Evolutionary conservation across 2,888 invertebrate genomes (phyloP).

Genomic region (Drosophila parthenogenetica): DNA sequence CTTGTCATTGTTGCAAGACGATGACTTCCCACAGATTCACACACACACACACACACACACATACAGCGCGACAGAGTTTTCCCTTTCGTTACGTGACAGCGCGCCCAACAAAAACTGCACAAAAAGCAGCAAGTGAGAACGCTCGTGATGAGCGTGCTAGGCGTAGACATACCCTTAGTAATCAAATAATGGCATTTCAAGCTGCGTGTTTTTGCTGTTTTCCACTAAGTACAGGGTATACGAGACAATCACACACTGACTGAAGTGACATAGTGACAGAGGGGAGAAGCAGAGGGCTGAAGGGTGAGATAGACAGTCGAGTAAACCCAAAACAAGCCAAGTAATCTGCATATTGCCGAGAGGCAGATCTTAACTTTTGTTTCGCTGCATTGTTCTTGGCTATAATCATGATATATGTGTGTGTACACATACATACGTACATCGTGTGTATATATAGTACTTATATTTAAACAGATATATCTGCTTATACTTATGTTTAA

Average conservation of each 20-base stretch:
- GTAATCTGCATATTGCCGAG: conserved; percentile 69
- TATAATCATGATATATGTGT: conserved; percentile 50
- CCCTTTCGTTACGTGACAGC: conserved; percentile 79
- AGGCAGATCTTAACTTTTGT: conserved; percentile 62
- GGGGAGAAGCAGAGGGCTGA: neutral
- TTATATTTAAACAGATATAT: conserved; percentile 16
- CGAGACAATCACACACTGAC: conserved; percentile 59
- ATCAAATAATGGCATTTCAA: neutral
- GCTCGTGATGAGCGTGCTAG: neutral
- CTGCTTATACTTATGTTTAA: conserved; percentile 37
- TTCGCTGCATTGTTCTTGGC: conserved; percentile 66
- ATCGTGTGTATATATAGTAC: conserved; percentile 9
- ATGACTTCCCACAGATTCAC: conserved; percentile 73
- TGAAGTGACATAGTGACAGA: conserved; percentile 20
- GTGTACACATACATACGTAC: neutral
- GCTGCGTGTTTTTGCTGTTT: neutral
- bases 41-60: conserved; percentile 7
- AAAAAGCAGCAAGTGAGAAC: conserved; percentile 22
- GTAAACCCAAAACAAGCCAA: conserved; percentile 34
- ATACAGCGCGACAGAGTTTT: conserved; percentile 59
- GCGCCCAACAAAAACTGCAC: conserved; percentile 51
- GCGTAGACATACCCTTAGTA: conserved; percentile 8
- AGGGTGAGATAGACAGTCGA: conserved; percentile 33
- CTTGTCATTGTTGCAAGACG: conserved; percentile 73
- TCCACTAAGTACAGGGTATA: conserved; percentile 2